phyloP scores from a whole-genome alignment of 2,888 invertebrate genomes.

The Parnassius orleans region DNA sequence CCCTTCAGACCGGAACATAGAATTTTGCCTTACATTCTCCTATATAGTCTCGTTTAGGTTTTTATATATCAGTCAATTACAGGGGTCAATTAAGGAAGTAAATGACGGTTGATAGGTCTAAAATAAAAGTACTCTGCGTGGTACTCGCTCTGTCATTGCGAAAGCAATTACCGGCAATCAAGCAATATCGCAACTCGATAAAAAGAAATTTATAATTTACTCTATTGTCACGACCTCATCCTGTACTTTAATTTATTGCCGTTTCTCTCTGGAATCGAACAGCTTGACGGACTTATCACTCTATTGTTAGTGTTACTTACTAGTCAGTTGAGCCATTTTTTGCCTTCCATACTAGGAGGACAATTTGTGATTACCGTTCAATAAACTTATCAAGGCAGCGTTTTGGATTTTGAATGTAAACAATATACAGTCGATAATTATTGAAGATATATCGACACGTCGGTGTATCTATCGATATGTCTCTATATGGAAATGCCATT shows the following conservation, averaged over 20 bases:
- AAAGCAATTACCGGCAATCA: slow-evolving; percentile 40
- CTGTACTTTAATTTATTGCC: slow-evolving; percentile 31
- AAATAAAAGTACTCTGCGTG: too few relatives aligned
- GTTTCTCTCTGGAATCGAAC: slow-evolving; percentile 33
- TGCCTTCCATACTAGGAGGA: slow-evolving; percentile 30
- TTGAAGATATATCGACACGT: slow-evolving; percentile 16
- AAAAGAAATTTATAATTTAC: slow-evolving; percentile 22
- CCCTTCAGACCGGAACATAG: too few relatives aligned
- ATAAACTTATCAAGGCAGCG: slow-evolving; percentile 28
- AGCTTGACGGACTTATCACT: slow-evolving; percentile 42
- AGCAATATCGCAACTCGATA: slow-evolving; percentile 31
- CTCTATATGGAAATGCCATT: slow-evolving; percentile 19
- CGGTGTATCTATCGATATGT: slow-evolving; percentile 10
- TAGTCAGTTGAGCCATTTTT: slow-evolving; percentile 29
- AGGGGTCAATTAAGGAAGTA: neutral
- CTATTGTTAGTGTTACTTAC: slow-evolving; percentile 42
- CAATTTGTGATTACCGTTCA: slow-evolving; percentile 35
- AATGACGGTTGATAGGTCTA: neutral
- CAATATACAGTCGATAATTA: slow-evolving; percentile 22
- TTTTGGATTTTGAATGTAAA: slow-evolving; percentile 26
- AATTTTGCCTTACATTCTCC: too few relatives aligned
- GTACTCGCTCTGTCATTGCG: neutral
- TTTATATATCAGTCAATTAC: too few relatives aligned
- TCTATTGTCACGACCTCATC: slow-evolving; percentile 26
- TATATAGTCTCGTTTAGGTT: too few relatives aligned